Base-by-base conservation (phyloP, 2,797 vertebrate genomes). In the Neoniphon sammara region DNA sequence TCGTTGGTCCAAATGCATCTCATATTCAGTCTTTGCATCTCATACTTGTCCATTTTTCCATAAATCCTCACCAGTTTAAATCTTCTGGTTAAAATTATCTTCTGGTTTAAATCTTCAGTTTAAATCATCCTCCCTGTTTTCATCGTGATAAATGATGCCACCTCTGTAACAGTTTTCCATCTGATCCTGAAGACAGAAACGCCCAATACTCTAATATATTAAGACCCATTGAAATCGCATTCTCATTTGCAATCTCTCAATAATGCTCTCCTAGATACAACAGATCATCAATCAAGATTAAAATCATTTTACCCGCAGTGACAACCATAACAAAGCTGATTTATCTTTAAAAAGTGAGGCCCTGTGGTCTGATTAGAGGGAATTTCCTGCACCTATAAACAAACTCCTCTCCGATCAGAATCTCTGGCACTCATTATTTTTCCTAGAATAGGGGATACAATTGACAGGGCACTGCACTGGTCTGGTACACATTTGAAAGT, bases 81-180 rank as follows among this genome's bases (percentile, higher is more conserved):
- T 82, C 14, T 7, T 78, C 74, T 83, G 78, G 82, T 82, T 89
- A 69, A n/a, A n/a, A n/a, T n/a, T n/a, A n/a, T n/a, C n/a, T n/a
- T n/a, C n/a, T n/a, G n/a, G n/a, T n/a, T n/a, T n/a, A n/a, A n/a
- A n/a, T n/a, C n/a, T n/a, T n/a, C n/a, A n/a, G n/a, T n/a, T n/a
- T n/a, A n/a, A n/a, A n/a, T n/a, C n/a, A n/a, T n/a, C n/a, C 83
- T 81, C 78, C 79, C 77, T 59, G 67, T 77, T 87, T 77, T 85
- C 21, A 1, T 30, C 12, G 11, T 42, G 34, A 39, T 42, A 64
- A 73, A 68, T 74, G 7, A 25, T 79, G 80, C 82, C 76, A 80
- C 47, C 55, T 27, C 62, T 5, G 30, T 64, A 60, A 27, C 52
- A 2, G 63, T 77, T 84, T 85, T 71, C 58, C 66, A 78, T 85